These are phyloP conservation scores for Dendrolimus punctatus DNA, from an alignment of 1,140 invertebrate genomes.

Conservation along the genomic window DNA sequence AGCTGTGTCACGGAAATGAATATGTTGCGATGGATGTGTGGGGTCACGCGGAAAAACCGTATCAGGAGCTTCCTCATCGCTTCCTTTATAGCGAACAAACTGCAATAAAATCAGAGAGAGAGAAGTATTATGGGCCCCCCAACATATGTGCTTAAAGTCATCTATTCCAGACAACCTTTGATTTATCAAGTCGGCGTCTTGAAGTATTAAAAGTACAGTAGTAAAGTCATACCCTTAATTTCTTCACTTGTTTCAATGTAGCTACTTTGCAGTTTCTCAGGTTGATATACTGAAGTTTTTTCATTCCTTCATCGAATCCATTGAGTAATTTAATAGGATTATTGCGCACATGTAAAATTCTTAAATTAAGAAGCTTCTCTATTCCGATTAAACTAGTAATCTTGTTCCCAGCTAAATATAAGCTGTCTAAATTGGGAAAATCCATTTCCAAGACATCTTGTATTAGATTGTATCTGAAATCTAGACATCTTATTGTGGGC, in stretches of 20 bases:
- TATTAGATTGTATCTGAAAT: constrained; percentile 68
- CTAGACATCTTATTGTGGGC: constrained; percentile 57
- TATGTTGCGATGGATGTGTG: too few relatives aligned
- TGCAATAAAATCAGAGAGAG: too few relatives aligned
- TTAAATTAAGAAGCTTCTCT: constrained; percentile 58
- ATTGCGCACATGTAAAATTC: constrained; percentile 66
- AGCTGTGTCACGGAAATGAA: too few relatives aligned
- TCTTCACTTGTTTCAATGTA: constrained; percentile 67
- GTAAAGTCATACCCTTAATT: constrained; percentile 41
- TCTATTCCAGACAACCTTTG: too few relatives aligned
- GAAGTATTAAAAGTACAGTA: too few relatives aligned
- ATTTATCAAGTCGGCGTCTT: too few relatives aligned
- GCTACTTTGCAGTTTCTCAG: constrained; percentile 67
- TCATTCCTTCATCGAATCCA: constrained; percentile 52
- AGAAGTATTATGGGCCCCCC: too few relatives aligned
- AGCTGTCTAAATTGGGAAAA: constrained; percentile 62
- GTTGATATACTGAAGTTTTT: constrained; percentile 70
- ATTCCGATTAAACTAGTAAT: constrained; percentile 55
- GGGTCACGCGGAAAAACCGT: too few relatives aligned
- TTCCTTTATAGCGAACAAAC: too few relatives aligned
- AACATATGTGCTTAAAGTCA: too few relatives aligned
- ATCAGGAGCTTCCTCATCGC: too few relatives aligned
- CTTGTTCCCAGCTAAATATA: constrained; percentile 66
- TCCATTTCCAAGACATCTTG: constrained; percentile 50
- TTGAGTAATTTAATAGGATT: constrained; percentile 68